These are phyloP conservation scores for Himalopsyche japonica DNA, from an alignment of 2,888 invertebrate species.

Conservation along the genomic window DNA sequence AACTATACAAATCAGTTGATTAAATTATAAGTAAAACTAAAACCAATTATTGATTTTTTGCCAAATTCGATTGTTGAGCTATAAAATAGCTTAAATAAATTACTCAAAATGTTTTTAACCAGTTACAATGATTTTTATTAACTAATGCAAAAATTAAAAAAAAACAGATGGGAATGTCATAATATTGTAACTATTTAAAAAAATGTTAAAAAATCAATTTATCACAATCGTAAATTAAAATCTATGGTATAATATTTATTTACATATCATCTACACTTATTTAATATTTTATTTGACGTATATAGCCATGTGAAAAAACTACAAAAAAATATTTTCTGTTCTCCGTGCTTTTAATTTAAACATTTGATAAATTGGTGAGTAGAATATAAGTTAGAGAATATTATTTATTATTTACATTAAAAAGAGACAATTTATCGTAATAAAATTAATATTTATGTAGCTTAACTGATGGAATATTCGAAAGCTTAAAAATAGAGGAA, in stretches of 20 bases:
- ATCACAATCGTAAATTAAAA: background rate
- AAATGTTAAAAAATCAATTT: background rate
- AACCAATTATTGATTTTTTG: background rate
- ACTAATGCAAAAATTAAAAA: background rate
- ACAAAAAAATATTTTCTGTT: slow-evolving; percentile 1
- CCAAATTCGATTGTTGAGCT: background rate
- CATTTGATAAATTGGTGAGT: background rate
- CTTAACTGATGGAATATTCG: background rate
- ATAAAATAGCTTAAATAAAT: background rate
- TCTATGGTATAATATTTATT: slow-evolving; percentile 1
- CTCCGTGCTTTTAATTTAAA: background rate
- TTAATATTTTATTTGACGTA: background rate
- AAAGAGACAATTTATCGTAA: background rate
- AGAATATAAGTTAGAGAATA: background rate
- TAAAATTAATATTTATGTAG: background rate
- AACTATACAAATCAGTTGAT: background rate
- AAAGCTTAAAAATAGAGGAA: background rate
- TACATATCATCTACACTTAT: slow-evolving; percentile 4
- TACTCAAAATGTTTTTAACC: background rate
- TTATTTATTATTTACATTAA: background rate
- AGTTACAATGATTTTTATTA: background rate
- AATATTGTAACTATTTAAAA: background rate
- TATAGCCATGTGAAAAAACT: slow-evolving; percentile 17
- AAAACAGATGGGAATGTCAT: background rate
- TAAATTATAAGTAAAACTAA: background rate